A percentile compares a stretch with the other conserved stretches of the same genome.
phyloP scores from a whole-genome alignment of 1,140 invertebrate genomes.

The Cecropterus lyciades region DNA sequence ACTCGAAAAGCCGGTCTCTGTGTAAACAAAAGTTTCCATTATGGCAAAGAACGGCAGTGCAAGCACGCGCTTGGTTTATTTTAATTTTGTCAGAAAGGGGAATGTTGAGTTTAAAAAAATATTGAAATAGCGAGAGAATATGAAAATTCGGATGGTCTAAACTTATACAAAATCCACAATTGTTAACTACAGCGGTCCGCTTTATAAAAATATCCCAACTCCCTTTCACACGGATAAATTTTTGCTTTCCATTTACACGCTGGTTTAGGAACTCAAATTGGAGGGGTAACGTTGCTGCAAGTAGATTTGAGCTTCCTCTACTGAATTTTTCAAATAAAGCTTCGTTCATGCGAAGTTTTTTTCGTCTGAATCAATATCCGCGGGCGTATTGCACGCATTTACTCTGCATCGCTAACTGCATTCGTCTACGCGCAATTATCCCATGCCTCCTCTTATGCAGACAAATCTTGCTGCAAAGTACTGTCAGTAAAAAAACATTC shows the following conservation, averaged over 20 bases:
- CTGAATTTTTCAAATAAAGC: slow-evolving; percentile 7
- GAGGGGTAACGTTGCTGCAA: slow-evolving; percentile 3
- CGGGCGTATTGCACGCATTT: not conserved
- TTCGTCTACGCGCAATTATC: not conserved
- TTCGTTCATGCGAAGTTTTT: slow-evolving; percentile 1
- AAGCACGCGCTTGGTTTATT: slow-evolving; percentile 15
- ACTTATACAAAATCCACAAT: slow-evolving; percentile 12
- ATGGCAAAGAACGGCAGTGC: not conserved
- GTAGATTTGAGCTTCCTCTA: not conserved
- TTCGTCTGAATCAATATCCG: slow-evolving; percentile 3
- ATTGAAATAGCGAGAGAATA: slow-evolving; percentile 4
- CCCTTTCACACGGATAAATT: not conserved
- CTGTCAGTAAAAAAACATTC: too few species aligned
- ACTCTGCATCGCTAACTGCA: not conserved
- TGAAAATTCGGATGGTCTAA: not conserved
- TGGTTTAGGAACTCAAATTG: not conserved
- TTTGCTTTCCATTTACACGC: not conserved
- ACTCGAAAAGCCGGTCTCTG: slow-evolving; percentile 24
- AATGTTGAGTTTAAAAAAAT: slow-evolving; percentile 15
- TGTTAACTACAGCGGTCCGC: slow-evolving; percentile 1
- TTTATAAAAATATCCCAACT: slow-evolving; percentile 2
- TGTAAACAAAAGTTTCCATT: slow-evolving; percentile 22
- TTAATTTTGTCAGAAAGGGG: slow-evolving; percentile 17
- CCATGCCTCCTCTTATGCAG: too few species aligned
- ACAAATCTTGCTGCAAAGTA: too few species aligned